These are phyloP conservation scores for Thecophora atra DNA, from an alignment of 2,888 invertebrate genomes.

Conservation along the genomic window DNA sequence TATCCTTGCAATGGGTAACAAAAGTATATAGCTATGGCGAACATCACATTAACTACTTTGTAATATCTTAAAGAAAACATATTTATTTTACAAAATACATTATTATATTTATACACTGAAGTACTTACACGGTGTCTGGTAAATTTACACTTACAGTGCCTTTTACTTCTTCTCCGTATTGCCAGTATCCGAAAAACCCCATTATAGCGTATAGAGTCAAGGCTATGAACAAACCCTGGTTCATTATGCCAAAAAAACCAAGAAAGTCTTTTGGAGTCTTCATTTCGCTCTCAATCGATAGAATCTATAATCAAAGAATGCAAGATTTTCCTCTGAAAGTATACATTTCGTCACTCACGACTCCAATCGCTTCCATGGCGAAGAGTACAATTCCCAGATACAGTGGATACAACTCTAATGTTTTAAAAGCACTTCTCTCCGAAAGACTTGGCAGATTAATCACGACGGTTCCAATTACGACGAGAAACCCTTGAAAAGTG, in stretches of 20 bases:
- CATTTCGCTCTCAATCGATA: conserved; percentile 96
- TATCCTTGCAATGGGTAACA: conserved; percentile 95
- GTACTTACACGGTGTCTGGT: conserved; percentile 77
- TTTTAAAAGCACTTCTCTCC: conserved; percentile 63
- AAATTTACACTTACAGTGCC: conserved; percentile 90
- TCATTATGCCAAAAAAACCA: conserved; percentile 87
- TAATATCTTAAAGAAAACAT: conserved; percentile 70
- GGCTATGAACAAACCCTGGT: conserved; percentile 84
- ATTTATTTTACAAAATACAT: not conserved
- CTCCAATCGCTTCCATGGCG: conserved; percentile 82
- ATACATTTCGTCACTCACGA: conserved; percentile 75
- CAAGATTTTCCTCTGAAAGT: too few species aligned
- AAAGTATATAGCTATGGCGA: conserved; percentile 85
- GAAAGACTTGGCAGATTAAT: conserved; percentile 69
- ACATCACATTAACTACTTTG: conserved; percentile 79
- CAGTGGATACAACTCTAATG: conserved; percentile 73
- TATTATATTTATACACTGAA: too few species aligned
- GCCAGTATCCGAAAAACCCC: conserved; percentile 92
- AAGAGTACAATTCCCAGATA: conserved; percentile 93
- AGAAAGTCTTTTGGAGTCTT: conserved; percentile 85
- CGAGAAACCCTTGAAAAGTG: not conserved
- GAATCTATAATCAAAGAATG: conserved; percentile 72
- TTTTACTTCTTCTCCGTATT: conserved; percentile 77
- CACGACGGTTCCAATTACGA: conserved; percentile 61
- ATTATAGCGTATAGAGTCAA: conserved; percentile 81